Evolutionary conservation across 2,797 vertebrate species (phyloP).

Genomic region (Sebastes paucispinis): DNA sequence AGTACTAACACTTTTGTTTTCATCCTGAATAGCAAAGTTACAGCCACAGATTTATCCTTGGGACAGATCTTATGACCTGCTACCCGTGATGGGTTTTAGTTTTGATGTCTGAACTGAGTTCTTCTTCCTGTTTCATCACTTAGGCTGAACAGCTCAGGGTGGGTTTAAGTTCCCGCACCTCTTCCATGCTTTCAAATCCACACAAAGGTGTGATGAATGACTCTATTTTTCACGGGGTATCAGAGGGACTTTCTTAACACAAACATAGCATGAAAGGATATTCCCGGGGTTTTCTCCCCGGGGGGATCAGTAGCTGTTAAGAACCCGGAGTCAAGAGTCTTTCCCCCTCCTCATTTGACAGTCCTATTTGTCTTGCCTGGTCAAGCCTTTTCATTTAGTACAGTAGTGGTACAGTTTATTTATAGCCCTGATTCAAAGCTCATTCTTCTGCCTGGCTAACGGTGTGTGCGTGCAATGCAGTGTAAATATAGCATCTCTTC

Average conservation of each 20-base stretch:
- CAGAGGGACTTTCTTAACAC: conserved; percentile 33
- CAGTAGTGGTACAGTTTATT: conserved; percentile 60
- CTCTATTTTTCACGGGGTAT: conserved; percentile 23
- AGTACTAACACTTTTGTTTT: not conserved
- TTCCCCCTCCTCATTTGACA: conserved; percentile 26
- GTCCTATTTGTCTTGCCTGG: conserved; percentile 58
- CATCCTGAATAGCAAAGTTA: not conserved
- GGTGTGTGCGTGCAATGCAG: conserved; percentile 30
- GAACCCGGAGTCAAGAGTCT: conserved; percentile 15
- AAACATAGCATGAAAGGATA: conserved; percentile 23
- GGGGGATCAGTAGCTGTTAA: conserved; percentile 3
- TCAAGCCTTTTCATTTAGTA: conserved; percentile 61
- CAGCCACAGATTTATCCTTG: not conserved
- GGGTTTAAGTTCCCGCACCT: not conserved
- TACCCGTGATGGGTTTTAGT: not conserved
- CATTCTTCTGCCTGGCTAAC: conserved; percentile 55
- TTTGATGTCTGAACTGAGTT: not conserved
- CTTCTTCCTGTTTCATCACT: conserved; percentile 4
- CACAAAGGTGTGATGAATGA: conserved; percentile 16
- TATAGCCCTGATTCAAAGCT: conserved; percentile 64
- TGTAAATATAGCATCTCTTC: conserved; percentile 58
- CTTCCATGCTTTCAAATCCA: conserved; percentile 1
- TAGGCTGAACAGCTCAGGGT: not conserved
- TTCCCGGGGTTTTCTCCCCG: conserved; percentile 12
- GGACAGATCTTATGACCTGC: not conserved